phyloP scores from a whole-genome alignment of 2,797 vertebrate genomes.

The Sardinella longiceps region DNA sequence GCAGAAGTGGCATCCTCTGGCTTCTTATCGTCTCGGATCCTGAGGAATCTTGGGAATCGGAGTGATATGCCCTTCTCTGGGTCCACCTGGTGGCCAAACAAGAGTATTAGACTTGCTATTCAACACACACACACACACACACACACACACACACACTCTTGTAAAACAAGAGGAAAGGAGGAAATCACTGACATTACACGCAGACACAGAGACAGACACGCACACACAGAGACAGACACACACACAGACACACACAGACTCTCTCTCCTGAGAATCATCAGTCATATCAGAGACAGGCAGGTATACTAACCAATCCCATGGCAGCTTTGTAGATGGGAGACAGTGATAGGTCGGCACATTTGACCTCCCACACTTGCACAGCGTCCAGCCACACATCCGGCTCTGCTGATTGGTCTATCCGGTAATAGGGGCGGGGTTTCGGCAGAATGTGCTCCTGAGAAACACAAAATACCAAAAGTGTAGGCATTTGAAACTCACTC shows the following conservation, averaged over 20 bases:
- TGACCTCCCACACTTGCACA: constrained; percentile 89
- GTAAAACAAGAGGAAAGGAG: too few species aligned
- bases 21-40: constrained; percentile 86
- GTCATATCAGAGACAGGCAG: not conserved
- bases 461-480: not conserved
- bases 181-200: too few species aligned
- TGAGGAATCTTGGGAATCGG: constrained; percentile 87
- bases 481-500: not conserved
- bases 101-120: not conserved
- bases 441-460: constrained; percentile 81
- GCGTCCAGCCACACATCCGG: constrained; percentile 90
- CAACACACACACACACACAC: not conserved
- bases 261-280: too few species aligned
- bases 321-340: constrained; percentile 90
- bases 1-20: constrained; percentile 86
- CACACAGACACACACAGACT: not conserved
- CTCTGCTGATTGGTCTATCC: constrained; percentile 77
- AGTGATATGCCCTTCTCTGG: constrained; percentile 90
- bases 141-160: constrained; percentile 14
- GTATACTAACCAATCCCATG: constrained; percentile 84
- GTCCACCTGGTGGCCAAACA: constrained; percentile 77
- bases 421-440: constrained; percentile 82
- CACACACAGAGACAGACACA: not conserved
- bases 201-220: not conserved
- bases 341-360: constrained; percentile 89